Percentiles rank a stretch among this genome's conserved stretches.
These are phyloP conservation scores for Reticulitermes lucifugus DNA, from an alignment of 2,888 invertebrate species.

Conservation along the genomic window DNA sequence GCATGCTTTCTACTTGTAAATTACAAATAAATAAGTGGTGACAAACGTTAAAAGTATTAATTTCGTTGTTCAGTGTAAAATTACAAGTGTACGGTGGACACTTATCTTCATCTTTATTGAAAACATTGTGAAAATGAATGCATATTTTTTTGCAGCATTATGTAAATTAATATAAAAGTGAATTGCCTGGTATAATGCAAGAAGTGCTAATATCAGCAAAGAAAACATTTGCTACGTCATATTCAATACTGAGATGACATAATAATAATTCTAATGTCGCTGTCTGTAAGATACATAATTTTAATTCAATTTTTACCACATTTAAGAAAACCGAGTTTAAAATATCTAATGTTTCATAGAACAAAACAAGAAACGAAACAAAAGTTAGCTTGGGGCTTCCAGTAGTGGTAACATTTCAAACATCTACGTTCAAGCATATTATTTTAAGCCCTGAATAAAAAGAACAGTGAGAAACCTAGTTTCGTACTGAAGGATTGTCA, in stretches of 20 bases:
- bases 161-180: no score
- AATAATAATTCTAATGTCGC: not conserved
- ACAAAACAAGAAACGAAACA: not conserved
- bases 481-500: not conserved
- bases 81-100: not conserved
- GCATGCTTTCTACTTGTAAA: conserved; percentile 16
- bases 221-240: not conserved
- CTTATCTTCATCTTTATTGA: not conserved
- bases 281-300: not conserved
- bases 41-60: not conserved
- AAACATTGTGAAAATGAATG: not conserved
- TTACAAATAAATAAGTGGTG: not conserved
- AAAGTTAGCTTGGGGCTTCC: conserved; percentile 39
- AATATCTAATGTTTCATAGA: conserved; percentile 4
- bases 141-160: no score
- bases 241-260: not conserved
- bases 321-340: not conserved
- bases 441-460: conserved; percentile 13
- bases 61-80: not conserved
- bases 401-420: conserved; percentile 32
- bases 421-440: not conserved
- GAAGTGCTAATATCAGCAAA: not conserved
- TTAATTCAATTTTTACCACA: conserved; percentile 35
- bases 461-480: not conserved
- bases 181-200: not conserved